A percentile compares a stretch with the other conserved stretches of the same genome.
These are phyloP conservation scores for Heterochromis multidens DNA, from an alignment of 2,113 vertebrate genomes.

Conservation along the genomic window DNA sequence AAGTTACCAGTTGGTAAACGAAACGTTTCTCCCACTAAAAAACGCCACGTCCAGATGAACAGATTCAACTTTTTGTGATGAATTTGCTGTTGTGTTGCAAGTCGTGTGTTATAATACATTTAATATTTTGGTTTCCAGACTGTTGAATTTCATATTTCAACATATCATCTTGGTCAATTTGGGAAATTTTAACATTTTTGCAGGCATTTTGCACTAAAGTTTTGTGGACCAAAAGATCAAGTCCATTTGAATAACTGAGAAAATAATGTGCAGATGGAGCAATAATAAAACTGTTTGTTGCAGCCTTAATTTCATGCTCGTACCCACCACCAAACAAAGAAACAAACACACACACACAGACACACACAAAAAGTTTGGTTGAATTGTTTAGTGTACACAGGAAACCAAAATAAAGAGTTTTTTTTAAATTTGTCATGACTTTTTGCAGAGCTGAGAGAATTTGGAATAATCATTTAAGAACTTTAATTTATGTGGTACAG, in stretches of 20 bases:
- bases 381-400: neutral
- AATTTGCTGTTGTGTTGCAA: neutral
- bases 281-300: neutral
- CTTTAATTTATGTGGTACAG: neutral
- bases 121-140: neutral
- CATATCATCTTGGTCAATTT: neutral
- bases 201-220: neutral
- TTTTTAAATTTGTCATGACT: neutral
- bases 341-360: accelerated
- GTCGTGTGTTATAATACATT: neutral
- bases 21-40: too few relatives aligned
- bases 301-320: neutral
- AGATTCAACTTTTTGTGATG: too few relatives aligned
- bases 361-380: neutral
- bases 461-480: neutral
- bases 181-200: neutral
- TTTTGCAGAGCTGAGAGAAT: neutral
- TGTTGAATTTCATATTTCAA: neutral
- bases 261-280: neutral
- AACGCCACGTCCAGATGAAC: too few relatives aligned
- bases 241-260: neutral
- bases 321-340: neutral
- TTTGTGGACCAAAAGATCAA: neutral
- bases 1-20: too few relatives aligned
- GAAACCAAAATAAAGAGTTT: neutral